Evolutionary conservation across 2,888 invertebrate species (phyloP), one percentile per base, ranked within the genome.

Genomic region (Dicyrtomina minuta): DNA sequence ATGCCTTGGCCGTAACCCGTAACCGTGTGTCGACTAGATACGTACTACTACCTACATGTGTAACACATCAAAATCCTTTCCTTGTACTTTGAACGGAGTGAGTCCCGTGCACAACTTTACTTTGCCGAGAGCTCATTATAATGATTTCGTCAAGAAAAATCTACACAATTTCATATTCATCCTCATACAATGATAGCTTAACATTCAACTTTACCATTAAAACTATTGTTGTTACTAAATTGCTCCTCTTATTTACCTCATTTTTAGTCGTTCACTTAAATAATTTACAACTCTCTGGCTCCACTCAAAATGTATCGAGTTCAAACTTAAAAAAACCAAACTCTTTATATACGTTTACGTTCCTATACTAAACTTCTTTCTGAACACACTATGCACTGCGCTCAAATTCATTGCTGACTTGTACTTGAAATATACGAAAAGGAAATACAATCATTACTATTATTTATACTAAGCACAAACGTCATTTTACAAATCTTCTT

Each of bases 81-180:
- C 49, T 49, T 10, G n/a, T 46, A 10, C 10, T 49, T 20, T 49
- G 49, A 10, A 49, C 12, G 22, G 17, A 46, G 17, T 10, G 20
- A 49, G 15, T 49, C 12, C 1, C 22, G 4, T 22, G 17, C 13
- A 53, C 53, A 20, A 12, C 51, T 51, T 51, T 22, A 53, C 22
- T 53, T 43, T 24, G 33, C 49, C 17, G 44, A 43, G 60, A 49
- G 49, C 62, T 46, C 49, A 64, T 64, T 64, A 51, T 64, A 39
- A 60, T 49, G 64, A 64, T 64, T 64, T 64, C 64, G 51, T 39
- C 26, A 64, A 64, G 39, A 39, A 64, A 62, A 51, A 51, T 33
- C 24, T 64, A 39, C 39, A 26, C 51, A 64, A 64, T 64, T 64
- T 64, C 64, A 64, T 64, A 64, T 64, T 64, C 64, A 64, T 64